Evolutionary conservation across 2,888 invertebrate genomes (phyloP).

Genomic region (Byasa hedistus): DNA sequence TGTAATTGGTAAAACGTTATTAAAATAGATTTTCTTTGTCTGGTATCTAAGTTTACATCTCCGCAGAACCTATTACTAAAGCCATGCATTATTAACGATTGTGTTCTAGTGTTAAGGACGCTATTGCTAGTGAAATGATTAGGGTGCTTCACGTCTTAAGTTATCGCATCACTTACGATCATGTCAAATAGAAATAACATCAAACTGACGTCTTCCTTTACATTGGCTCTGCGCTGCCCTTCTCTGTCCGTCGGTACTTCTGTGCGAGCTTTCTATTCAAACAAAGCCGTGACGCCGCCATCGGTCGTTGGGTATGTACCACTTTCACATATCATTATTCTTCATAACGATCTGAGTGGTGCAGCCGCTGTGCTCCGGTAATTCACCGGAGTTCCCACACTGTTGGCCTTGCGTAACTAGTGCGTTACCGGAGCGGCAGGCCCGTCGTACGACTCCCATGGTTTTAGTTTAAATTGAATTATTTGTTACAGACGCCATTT

Average conservation of each 20-base stretch:
- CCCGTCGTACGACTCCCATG: background rate
- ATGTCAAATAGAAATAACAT: too few relatives aligned
- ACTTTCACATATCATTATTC: conserved; percentile 53
- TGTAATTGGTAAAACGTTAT: background rate
- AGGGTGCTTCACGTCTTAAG: too few relatives aligned
- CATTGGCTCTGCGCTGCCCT: conserved; percentile 8
- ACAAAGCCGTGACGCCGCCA: conserved; percentile 34
- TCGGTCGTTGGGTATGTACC: conserved; percentile 34
- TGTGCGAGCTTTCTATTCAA: conserved; percentile 33
- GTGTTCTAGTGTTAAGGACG: too few relatives aligned
- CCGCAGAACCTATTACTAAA: too few relatives aligned
- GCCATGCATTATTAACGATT: too few relatives aligned
- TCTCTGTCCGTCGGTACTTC: conserved; percentile 11
- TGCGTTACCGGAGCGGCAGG: background rate
- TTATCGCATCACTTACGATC: too few relatives aligned
- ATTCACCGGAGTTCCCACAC: conserved; percentile 24
- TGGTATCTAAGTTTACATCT: too few relatives aligned
- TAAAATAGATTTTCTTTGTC: too few relatives aligned
- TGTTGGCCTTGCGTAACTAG: conserved; percentile 18
- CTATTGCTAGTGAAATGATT: too few relatives aligned
- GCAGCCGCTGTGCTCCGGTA: conserved; percentile 24
- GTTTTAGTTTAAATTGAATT: background rate
- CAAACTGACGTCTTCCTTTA: background rate
- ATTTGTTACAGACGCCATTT: too few relatives aligned
- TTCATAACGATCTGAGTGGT: conserved; percentile 38